Conservation (phyloP, 2,113 vertebrate species). For the Poecilia latipinna region DNA sequence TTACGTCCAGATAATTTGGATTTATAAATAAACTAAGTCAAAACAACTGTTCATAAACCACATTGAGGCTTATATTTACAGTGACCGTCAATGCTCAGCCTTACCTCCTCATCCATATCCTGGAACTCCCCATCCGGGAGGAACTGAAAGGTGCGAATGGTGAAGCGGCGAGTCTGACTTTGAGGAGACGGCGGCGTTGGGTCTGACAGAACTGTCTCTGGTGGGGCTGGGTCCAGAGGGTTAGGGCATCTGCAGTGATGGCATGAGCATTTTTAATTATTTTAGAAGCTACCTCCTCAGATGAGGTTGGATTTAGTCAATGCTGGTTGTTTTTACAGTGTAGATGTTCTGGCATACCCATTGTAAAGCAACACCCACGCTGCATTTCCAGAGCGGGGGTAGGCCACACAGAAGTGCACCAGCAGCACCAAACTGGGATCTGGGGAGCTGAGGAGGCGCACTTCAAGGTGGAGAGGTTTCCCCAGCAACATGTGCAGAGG, state of each 20-base stretch:
- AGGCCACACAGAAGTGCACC: constrained; percentile 83
- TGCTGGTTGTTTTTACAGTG: not conserved
- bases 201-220: constrained; percentile 38
- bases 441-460: constrained; percentile 76
- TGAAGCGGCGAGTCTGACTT: constrained; percentile 76
- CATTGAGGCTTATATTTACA: not conserved
- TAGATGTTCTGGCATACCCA: constrained; percentile 63
- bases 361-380: constrained; percentile 83
- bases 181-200: constrained; percentile 31
- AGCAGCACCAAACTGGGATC: constrained; percentile 76
- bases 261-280: not conserved
- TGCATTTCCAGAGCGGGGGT: constrained; percentile 78
- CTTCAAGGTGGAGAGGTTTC: constrained; percentile 80
- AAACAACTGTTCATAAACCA: not conserved
- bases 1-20: too few species aligned
- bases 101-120: constrained; percentile 73
- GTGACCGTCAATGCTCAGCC: not conserved
- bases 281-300: not conserved
- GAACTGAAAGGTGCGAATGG: constrained; percentile 81
- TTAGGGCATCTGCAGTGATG: constrained; percentile 77
- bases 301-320: not conserved
- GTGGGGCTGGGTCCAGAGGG: constrained; percentile 65
- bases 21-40: not conserved
- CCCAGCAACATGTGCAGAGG: constrained; percentile 78
- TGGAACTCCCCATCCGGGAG: constrained; percentile 56